Conservation (phyloP, 1,140 invertebrate species). For the Saccostrea echinata region DNA sequence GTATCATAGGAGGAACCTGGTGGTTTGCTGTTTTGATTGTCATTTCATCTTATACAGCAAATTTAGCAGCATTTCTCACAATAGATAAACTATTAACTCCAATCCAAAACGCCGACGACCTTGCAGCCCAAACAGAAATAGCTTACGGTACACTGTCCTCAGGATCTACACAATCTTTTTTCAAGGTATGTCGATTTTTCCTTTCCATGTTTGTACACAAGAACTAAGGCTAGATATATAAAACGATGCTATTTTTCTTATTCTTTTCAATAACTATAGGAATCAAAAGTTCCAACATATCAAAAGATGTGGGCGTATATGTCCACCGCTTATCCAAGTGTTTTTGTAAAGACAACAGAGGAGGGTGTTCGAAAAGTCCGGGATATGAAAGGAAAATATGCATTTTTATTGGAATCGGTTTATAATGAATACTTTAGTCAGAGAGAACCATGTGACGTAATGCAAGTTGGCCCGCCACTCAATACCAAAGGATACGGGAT, state of each 20-base stretch:
- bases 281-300: constrained; percentile 93
- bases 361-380: constrained; percentile 75
- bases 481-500: constrained; percentile 97
- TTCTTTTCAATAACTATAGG: constrained; percentile 82
- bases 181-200: constrained; percentile 85
- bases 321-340: constrained; percentile 78
- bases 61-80: constrained; percentile 77
- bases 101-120: constrained; percentile 72
- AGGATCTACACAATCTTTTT: constrained; percentile 97
- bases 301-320: constrained; percentile 98
- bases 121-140: constrained; percentile 94
- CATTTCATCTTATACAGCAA: constrained; percentile 97
- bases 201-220: background rate
- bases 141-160: constrained; percentile 95
- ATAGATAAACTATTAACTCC: constrained; percentile 74
- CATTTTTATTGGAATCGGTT: constrained; percentile 94
- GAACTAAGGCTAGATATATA: too few relatives aligned
- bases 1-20: constrained; percentile 96
- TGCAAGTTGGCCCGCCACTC: constrained; percentile 93
- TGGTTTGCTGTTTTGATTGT: constrained; percentile 99
- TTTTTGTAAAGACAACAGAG: constrained; percentile 70
- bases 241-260: background rate
- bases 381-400: constrained; percentile 89
- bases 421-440: constrained; percentile 97
- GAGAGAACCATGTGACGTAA: constrained; percentile 95